Evolutionary conservation across 2,113 vertebrate species (phyloP).

Genomic region (Montifringilla adamsi): DNA sequence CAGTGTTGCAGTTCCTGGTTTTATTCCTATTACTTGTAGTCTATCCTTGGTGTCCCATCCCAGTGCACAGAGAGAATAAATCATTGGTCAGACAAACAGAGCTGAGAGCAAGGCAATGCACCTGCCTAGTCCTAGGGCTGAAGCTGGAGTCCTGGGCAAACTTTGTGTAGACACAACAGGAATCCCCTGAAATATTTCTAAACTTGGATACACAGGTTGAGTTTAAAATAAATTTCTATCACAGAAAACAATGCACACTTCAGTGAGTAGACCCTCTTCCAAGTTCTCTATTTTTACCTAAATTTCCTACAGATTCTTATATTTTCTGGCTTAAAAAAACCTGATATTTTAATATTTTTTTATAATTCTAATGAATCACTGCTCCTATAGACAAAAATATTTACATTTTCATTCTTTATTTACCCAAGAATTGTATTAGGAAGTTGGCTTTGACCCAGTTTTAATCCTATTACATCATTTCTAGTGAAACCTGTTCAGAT

Average conservation of each 20-base stretch:
- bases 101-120: background rate
- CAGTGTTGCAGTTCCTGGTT: background rate
- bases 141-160: background rate
- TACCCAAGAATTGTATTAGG: background rate
- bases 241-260: background rate
- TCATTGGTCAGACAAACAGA: background rate
- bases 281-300: background rate
- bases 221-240: background rate
- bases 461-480: background rate
- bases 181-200: background rate
- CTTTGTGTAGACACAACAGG: background rate
- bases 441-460: background rate
- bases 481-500: background rate
- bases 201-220: background rate
- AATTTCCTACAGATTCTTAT: background rate
- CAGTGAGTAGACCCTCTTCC: background rate
- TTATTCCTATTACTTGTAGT: background rate
- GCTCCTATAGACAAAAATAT: background rate
- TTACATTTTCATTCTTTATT: background rate
- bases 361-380: background rate
- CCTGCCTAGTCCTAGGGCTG: background rate
- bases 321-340: background rate
- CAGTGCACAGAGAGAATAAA: background rate
- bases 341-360: background rate
- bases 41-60: background rate